A percentile compares a stretch with the other conserved stretches of the same genome.
These are phyloP conservation scores for Odocoileus virginianus DNA, from an alignment of 2,113 vertebrate species.

Conservation along the genomic window DNA sequence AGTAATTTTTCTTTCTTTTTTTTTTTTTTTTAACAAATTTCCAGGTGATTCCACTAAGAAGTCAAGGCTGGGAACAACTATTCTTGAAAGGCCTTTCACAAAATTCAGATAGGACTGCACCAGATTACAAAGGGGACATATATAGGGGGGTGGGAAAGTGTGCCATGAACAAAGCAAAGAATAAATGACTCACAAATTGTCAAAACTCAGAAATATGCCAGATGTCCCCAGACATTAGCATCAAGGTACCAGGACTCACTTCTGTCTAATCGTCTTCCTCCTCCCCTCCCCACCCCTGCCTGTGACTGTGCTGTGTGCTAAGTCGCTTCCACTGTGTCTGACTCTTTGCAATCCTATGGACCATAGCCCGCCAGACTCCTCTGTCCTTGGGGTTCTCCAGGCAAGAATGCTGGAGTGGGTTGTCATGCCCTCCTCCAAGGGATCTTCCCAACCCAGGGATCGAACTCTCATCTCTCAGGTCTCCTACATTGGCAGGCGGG, in stretches of 20 bases:
- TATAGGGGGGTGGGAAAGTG: rapidly evolving
- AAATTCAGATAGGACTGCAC: neutral
- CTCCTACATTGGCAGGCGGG: neutral
- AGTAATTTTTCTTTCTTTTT: neutral
- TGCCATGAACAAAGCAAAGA: neutral
- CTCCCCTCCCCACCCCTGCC: neutral
- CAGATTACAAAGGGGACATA: neutral
- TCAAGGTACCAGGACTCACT: neutral
- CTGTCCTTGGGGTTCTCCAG: neutral
- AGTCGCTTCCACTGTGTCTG: neutral
- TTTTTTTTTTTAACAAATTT: neutral
- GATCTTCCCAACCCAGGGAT: neutral
- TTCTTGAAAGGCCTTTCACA: neutral
- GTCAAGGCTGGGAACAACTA: neutral
- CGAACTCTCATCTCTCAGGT: neutral
- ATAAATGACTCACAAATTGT: neutral
- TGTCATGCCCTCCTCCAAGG: neutral
- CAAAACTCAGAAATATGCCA: neutral
- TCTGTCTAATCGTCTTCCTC: neutral
- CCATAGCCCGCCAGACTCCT: neutral
- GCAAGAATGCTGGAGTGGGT: neutral
- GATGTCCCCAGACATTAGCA: neutral
- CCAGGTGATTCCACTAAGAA: neutral
- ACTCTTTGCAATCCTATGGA: neutral
- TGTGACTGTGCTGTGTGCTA: neutral